These are phyloP conservation scores for Parthenolecanium corni DNA, from an alignment of 2,888 invertebrate genomes.

Conservation along the genomic window DNA sequence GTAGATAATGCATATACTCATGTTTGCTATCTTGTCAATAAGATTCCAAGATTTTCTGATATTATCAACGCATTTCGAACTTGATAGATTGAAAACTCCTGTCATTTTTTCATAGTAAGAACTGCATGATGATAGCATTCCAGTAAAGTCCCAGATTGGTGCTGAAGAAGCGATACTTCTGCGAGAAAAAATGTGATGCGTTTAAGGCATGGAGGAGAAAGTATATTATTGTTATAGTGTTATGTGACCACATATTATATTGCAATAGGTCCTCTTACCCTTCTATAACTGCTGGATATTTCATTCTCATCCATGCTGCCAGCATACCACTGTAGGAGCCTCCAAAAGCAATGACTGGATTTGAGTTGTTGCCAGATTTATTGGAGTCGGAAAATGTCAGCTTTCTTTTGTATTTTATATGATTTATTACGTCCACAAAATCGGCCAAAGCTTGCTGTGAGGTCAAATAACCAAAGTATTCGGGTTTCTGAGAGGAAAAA, in stretches of 20 bases:
- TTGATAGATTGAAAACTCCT: conserved; percentile 52
- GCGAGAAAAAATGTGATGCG: too few species aligned
- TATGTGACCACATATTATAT: too few species aligned
- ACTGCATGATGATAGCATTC: conserved; percentile 64
- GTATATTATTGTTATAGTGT: too few species aligned
- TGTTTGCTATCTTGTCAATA: conserved; percentile 38
- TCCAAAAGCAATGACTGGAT: conserved; percentile 71
- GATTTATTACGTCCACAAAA: conserved; percentile 65
- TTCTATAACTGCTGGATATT: conserved; percentile 77
- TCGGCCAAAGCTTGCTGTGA: conserved; percentile 89
- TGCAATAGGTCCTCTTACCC: too few species aligned
- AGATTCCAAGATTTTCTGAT: conserved; percentile 67
- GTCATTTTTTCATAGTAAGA: conserved; percentile 67
- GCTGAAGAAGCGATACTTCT: conserved; percentile 88
- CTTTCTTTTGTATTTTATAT: conserved; percentile 35
- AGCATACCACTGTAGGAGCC: conserved; percentile 98
- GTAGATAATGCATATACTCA: conserved; percentile 29
- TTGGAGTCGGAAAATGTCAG: background rate
- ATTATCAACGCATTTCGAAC: conserved; percentile 52
- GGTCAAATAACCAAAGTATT: conserved; percentile 69
- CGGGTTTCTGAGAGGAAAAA: conserved; percentile 41
- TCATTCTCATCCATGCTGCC: conserved; percentile 88
- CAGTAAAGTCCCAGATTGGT: conserved; percentile 75
- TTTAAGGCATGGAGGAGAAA: too few species aligned
- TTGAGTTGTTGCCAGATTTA: conserved; percentile 33